phyloP scores from a whole-genome alignment of 2,113 vertebrate species.

The rabbit (Oryctolagus cuniculus) region mOryCun1.1 NC_091432.1:70049001-70049500 shows the following conservation, averaged over 20 bases:
- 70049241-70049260: constrained; percentile 20
- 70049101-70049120: constrained; percentile 46
- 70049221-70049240: background rate
- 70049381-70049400: background rate
- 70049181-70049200: constrained; percentile 51
- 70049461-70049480: background rate
- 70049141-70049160: constrained; percentile 62
- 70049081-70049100: constrained; percentile 65
- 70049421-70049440: background rate
- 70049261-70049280: constrained; percentile 63
- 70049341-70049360: background rate
- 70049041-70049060: background rate
- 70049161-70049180: background rate
- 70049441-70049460: background rate
- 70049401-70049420: background rate
- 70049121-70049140: constrained; percentile 61
- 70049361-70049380: constrained; percentile 12
- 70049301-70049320: constrained; percentile 44
- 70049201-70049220: constrained; percentile 39
- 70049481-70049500: background rate
- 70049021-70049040: background rate
- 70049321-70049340: constrained; percentile 36
- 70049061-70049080: constrained; percentile 48
- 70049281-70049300: constrained; percentile 37
- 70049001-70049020: background rate